Evolutionary conservation across 2,888 invertebrate genomes (phyloP).

Genomic region (Tachina grossa): DNA sequence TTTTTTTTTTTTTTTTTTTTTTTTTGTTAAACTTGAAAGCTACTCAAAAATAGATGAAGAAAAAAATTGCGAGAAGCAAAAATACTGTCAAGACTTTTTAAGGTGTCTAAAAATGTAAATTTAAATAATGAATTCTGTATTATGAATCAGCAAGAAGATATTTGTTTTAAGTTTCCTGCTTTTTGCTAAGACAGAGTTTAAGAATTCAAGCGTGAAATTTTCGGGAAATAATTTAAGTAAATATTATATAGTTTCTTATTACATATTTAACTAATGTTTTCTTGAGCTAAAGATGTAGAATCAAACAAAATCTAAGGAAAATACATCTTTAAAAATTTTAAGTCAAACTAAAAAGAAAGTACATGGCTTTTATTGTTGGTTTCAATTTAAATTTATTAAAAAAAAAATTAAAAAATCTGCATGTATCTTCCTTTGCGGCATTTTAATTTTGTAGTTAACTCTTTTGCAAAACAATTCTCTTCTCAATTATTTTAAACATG

Average conservation of each 20-base stretch:
- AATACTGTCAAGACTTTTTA: constrained; percentile 40
- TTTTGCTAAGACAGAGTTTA: background rate
- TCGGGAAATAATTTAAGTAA: background rate
- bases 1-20: constrained; percentile 6
- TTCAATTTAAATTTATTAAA: too few species aligned
- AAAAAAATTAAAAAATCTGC: background rate
- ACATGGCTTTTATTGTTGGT: too few species aligned
- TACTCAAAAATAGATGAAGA: constrained; percentile 31
- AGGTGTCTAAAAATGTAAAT: constrained; percentile 37
- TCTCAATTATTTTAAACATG: constrained; percentile 43
- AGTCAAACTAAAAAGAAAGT: too few species aligned
- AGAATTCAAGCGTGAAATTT: background rate
- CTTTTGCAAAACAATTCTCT: constrained; percentile 21
- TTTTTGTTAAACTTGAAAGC: constrained; percentile 34
- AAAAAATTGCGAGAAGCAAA: background rate
- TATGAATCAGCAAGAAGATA: background rate
- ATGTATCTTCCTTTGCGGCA: background rate
- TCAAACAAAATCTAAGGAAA: too few species aligned
- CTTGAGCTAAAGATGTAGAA: too few species aligned
- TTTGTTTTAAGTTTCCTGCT: too few species aligned
- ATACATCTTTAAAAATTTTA: too few species aligned
- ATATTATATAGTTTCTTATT: background rate
- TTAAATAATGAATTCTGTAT: constrained; percentile 13
- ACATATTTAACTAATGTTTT: background rate
- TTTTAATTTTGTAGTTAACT: background rate